Evolutionary conservation across 2,113 vertebrate genomes (phyloP).

Genomic region (Chloropsis hardwickii): DNA sequence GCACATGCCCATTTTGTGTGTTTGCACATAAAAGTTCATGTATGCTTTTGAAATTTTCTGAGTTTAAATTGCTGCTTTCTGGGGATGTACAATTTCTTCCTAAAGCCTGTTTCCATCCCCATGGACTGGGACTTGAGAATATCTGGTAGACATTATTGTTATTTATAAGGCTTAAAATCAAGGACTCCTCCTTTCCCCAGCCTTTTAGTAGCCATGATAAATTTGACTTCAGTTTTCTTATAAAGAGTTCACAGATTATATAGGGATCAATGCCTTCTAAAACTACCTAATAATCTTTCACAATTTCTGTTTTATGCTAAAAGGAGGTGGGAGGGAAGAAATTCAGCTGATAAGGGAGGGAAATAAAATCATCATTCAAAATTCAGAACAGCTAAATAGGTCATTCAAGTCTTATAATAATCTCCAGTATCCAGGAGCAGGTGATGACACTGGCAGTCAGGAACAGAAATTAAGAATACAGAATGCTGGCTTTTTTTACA

Average conservation of each 20-base stretch:
- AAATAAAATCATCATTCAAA: background rate
- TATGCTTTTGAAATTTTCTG: background rate
- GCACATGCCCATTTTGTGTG: background rate
- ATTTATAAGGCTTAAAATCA: background rate
- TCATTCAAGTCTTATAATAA: slow-evolving; percentile 61
- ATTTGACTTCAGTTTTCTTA: background rate
- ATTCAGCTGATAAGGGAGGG: background rate
- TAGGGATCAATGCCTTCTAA: background rate
- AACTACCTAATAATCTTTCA: background rate
- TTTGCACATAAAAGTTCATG: background rate
- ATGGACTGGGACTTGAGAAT: background rate
- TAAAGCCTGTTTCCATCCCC: background rate
- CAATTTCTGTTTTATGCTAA: background rate
- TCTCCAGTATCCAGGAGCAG: slow-evolving; percentile 29
- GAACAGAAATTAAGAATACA: background rate
- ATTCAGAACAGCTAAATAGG: slow-evolving; percentile 57
- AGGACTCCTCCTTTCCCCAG: background rate
- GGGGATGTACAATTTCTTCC: background rate
- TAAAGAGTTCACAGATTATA: background rate
- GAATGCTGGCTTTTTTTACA: background rate
- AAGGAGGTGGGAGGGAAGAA: background rate
- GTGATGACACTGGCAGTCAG: background rate
- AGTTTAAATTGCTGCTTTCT: background rate
- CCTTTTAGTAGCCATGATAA: background rate
- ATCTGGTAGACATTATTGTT: background rate